These are phyloP conservation scores for Bergia puertoricense DNA, from an alignment of 92 coral and sea anemone species.

Conservation along the genomic window DNA sequence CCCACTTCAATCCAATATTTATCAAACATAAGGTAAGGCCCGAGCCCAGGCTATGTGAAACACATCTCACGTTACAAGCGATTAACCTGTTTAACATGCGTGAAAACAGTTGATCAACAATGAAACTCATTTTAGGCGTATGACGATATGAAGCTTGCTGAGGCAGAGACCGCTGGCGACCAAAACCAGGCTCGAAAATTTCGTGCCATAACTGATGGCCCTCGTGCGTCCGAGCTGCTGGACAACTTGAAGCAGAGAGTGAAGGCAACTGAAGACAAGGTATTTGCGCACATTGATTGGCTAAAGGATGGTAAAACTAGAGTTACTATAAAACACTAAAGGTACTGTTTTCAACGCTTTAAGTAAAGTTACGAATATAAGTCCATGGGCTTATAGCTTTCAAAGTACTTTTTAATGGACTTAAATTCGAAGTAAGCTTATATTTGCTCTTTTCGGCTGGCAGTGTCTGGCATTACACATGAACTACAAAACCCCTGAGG, in stretches of 20 bases:
- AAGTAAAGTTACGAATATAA: too few species aligned
- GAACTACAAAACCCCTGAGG: slow-evolving; percentile 80
- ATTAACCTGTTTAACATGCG: too few species aligned
- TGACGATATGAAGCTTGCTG: slow-evolving; percentile 76
- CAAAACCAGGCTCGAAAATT: slow-evolving; percentile 84
- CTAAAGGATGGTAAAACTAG: too few species aligned
- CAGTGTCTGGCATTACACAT: slow-evolving; percentile 89
- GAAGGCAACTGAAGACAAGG: slow-evolving; percentile 71
- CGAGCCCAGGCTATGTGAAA: too few species aligned
- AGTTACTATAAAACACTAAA: too few species aligned
- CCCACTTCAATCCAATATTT: too few species aligned
- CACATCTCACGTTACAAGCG: too few species aligned
- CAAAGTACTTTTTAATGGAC: too few species aligned
- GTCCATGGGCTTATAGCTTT: too few species aligned
- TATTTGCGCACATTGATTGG: not conserved
- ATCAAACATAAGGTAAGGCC: too few species aligned
- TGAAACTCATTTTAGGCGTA: slow-evolving; percentile 54
- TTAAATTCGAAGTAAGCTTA: too few species aligned
- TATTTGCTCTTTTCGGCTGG: not conserved
- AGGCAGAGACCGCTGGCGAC: slow-evolving; percentile 68
- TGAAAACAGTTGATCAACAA: not conserved
- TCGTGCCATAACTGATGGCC: slow-evolving; percentile 83
- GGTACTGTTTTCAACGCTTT: too few species aligned
- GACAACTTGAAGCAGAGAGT: slow-evolving; percentile 76
- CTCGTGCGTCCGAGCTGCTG: slow-evolving; percentile 71